Conservation (phyloP, 2,797 vertebrate genomes). For the Lutjanus campechanus region DNA sequence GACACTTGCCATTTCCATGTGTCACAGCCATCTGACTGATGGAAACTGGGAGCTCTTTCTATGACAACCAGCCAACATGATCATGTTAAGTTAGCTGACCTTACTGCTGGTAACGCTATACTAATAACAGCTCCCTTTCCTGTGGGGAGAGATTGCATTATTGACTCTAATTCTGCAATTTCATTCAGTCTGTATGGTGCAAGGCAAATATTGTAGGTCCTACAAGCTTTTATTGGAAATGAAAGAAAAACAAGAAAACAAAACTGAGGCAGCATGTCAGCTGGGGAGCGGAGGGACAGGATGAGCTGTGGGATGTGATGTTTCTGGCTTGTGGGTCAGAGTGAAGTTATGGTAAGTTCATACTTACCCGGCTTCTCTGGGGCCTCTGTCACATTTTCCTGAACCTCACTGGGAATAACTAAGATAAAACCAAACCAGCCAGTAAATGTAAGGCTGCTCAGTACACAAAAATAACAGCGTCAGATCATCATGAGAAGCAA, state of each 20-base stretch:
- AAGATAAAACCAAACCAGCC: slow-evolving; percentile 86
- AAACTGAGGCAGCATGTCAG: slow-evolving; percentile 62
- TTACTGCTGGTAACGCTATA: slow-evolving; percentile 15
- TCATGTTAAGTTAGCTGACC: slow-evolving; percentile 46
- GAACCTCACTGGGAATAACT: slow-evolving; percentile 88
- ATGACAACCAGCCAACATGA: slow-evolving; percentile 47
- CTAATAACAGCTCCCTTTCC: not conserved
- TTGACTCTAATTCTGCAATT: not conserved
- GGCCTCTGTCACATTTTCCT: slow-evolving; percentile 83
- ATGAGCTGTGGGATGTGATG: slow-evolving; percentile 80
- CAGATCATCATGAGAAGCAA: slow-evolving; percentile 45
- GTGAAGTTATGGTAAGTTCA: slow-evolving; percentile 64
- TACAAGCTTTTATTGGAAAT: slow-evolving; percentile 32
- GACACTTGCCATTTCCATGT: slow-evolving; percentile 9
- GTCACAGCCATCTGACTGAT: slow-evolving; percentile 28
- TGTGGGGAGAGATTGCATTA: not conserved
- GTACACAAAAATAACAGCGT: slow-evolving; percentile 66
- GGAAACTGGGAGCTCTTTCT: slow-evolving; percentile 47
- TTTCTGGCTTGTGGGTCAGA: slow-evolving; percentile 73
- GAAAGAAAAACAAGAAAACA: slow-evolving; percentile 22
- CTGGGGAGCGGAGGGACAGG: slow-evolving; percentile 60
- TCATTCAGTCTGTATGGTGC: not conserved
- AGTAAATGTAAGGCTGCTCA: slow-evolving; percentile 81
- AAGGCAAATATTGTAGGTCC: slow-evolving; percentile 20
- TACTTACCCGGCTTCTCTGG: slow-evolving; percentile 86